Evolutionary conservation across 2,797 vertebrate genomes (phyloP).

Genomic region (Meda fulgida): DNA sequence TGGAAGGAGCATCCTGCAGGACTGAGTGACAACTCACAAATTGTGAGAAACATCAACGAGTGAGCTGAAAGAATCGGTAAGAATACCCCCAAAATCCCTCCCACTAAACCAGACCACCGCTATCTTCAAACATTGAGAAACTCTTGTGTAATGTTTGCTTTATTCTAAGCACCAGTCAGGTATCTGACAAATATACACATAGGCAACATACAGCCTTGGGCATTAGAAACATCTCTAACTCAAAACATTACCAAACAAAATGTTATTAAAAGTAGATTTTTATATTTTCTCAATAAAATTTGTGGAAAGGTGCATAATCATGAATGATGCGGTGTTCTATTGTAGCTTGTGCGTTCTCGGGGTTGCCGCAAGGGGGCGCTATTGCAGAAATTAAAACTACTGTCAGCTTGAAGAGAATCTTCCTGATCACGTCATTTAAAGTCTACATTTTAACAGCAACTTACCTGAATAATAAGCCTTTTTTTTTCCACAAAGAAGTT

Average conservation of each 20-base stretch:
- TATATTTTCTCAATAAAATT: too few relatives aligned
- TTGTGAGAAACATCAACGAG: too few relatives aligned
- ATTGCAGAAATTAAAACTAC: neutral
- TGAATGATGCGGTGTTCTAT: too few relatives aligned
- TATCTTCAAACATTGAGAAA: neutral
- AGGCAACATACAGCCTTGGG: neutral
- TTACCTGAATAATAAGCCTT: neutral
- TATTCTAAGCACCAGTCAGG: neutral
- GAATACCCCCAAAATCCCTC: neutral
- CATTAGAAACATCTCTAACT: neutral
- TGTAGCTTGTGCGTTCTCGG: neutral
- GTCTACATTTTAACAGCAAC: neutral
- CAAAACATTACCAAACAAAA: neutral
- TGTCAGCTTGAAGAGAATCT: neutral
- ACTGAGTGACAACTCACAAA: neutral
- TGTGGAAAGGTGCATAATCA: too few relatives aligned
- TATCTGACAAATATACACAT: neutral
- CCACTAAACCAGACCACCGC: neutral
- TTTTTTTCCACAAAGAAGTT: neutral
- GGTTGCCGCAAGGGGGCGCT: too few relatives aligned
- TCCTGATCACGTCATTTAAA: neutral
- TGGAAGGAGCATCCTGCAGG: neutral
- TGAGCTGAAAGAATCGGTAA: neutral
- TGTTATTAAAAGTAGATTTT: neutral
- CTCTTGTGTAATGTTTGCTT: conserved; percentile 12